phyloP scores from a whole-genome alignment of 2,888 invertebrate species.

The Ophion slaviceki region DNA sequence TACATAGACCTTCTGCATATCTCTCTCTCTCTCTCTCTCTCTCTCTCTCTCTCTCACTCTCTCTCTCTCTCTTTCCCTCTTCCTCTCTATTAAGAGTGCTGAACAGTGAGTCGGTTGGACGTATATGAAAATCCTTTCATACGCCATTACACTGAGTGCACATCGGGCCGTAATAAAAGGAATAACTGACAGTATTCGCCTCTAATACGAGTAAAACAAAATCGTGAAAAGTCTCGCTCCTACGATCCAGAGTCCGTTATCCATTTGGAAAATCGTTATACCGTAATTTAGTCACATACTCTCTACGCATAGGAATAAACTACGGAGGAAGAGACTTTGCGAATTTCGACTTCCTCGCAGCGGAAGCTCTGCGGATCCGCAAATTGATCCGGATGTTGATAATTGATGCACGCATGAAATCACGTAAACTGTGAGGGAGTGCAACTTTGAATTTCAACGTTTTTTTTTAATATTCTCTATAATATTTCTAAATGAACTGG shows the following conservation, averaged over 20 bases:
- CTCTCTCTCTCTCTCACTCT: too few species aligned
- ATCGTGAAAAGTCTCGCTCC: not conserved
- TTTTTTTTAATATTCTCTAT: not conserved
- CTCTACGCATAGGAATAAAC: not conserved
- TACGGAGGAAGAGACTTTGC: not conserved
- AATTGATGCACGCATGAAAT: not conserved
- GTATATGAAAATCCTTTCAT: not conserved
- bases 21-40: too few species aligned
- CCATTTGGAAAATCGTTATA: not conserved
- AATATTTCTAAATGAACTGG: too few species aligned
- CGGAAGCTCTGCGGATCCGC: not conserved
- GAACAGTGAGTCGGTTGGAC: not conserved
- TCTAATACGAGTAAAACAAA: not conserved
- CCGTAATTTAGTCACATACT: not conserved
- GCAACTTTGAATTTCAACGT: not conserved
- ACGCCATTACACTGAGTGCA: conserved; percentile 3
- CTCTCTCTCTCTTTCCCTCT: not conserved
- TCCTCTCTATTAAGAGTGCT: not conserved
- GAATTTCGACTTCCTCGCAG: not conserved
- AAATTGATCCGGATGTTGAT: not conserved
- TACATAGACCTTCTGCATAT: too few species aligned
- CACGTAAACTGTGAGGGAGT: not conserved
- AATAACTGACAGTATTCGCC: not conserved
- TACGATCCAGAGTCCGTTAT: not conserved
- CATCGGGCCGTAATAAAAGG: not conserved